These are phyloP conservation scores for Chionomys nivalis DNA, from an alignment of 2,113 vertebrate genomes.

Conservation along the genomic window DNA sequence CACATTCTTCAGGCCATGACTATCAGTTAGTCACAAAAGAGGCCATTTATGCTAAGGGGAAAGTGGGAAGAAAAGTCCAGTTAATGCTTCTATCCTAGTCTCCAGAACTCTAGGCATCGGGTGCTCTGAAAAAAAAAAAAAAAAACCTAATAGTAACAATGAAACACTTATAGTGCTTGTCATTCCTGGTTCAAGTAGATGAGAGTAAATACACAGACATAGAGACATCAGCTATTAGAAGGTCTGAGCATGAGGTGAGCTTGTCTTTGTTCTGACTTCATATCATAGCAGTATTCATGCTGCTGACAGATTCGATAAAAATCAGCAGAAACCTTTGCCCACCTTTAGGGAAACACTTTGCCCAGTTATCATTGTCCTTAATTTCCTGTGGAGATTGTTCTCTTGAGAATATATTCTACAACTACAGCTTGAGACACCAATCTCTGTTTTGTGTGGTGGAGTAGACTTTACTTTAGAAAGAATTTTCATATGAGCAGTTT, in stretches of 20 bases:
- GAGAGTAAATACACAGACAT: neutral
- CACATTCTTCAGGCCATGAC: neutral
- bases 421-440: neutral
- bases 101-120: neutral
- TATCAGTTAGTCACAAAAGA: neutral
- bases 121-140: no score
- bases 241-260: neutral
- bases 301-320: neutral
- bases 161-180: slow-evolving; percentile 16
- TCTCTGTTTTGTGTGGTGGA: neutral
- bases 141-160: neutral
- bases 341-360: neutral
- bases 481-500: neutral
- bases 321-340: neutral
- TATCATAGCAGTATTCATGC: neutral
- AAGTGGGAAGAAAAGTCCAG: neutral
- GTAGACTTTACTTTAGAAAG: neutral
- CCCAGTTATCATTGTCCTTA: neutral
- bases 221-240: neutral
- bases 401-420: neutral
- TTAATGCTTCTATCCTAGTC: neutral
- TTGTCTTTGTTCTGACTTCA: neutral
- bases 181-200: neutral
- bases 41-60: neutral
- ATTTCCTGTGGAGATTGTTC: neutral